These are phyloP conservation scores for Remorina albescens DNA, from an alignment of 2,797 vertebrate genomes.

Conservation along the genomic window DNA sequence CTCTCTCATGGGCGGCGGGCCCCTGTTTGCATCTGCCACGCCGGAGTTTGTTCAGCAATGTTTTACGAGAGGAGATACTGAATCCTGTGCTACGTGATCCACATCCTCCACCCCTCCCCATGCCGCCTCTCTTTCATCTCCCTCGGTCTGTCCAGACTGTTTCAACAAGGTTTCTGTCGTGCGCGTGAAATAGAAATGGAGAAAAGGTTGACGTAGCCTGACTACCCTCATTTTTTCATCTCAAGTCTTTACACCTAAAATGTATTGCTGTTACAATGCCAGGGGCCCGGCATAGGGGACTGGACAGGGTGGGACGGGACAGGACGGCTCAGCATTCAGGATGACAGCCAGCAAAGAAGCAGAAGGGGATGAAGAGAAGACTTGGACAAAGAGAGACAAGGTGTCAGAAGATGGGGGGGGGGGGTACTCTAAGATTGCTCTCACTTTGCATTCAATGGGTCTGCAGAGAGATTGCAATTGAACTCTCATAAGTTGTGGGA, in stretches of 20 bases:
- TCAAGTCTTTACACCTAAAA: constrained; percentile 40
- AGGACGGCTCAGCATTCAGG: constrained; percentile 8
- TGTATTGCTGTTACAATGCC: constrained; percentile 53
- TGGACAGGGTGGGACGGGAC: no score
- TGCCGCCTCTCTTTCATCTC: neutral
- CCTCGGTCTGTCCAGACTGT: constrained; percentile 21
- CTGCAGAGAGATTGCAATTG: constrained; percentile 70
- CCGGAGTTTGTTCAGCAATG: constrained; percentile 35
- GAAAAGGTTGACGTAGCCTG: constrained; percentile 52
- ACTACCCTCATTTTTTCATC: constrained; percentile 55
- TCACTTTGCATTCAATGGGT: constrained; percentile 65
- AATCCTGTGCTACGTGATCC: neutral
- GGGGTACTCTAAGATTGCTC: constrained; percentile 51
- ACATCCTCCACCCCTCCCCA: neutral
- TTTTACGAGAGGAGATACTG: constrained; percentile 33
- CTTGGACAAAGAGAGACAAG: constrained; percentile 21
- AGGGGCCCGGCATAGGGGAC: constrained; percentile 19
- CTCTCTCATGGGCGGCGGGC: constrained; percentile 34
- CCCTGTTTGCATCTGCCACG: constrained; percentile 38
- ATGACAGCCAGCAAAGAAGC: constrained; percentile 35
- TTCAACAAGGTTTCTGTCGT: constrained; percentile 46
- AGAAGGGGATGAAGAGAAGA: constrained; percentile 20
- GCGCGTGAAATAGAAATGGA: constrained; percentile 54
- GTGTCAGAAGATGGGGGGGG: constrained; percentile 16
- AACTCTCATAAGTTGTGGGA: constrained; percentile 58